phyloP scores from a whole-genome alignment of 2,888 invertebrate species.

The Agelastica alni region DNA sequence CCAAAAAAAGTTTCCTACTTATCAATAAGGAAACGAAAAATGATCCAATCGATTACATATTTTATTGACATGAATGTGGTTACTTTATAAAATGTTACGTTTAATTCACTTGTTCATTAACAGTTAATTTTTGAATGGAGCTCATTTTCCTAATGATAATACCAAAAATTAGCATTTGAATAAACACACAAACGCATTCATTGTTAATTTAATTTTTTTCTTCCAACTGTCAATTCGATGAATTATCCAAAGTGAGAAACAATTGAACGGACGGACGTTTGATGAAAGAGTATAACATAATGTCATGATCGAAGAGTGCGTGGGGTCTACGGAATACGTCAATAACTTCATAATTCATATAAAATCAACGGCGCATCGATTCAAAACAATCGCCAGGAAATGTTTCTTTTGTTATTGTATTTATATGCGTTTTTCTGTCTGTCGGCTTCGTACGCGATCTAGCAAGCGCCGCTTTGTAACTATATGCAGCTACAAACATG shows the following conservation, averaged over 20 bases:
- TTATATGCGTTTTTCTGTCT: constrained; percentile 16
- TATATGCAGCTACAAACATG: too few species aligned
- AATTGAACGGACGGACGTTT: constrained; percentile 14
- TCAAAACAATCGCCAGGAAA: constrained; percentile 29
- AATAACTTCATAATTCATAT: constrained; percentile 34
- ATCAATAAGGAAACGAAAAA: too few species aligned
- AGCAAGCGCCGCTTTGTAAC: constrained; percentile 17
- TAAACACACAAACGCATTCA: background rate
- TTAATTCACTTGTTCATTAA: too few species aligned
- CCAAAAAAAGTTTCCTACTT: too few species aligned
- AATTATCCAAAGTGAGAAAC: background rate
- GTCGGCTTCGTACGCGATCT: constrained; percentile 8
- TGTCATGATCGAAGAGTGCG: constrained; percentile 24
- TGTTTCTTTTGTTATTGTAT: constrained; percentile 23
- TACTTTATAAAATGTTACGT: too few species aligned
- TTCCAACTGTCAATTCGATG: background rate
- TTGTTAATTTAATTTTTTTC: background rate
- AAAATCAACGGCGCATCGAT: constrained; percentile 20
- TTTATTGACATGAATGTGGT: too few species aligned
- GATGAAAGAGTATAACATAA: constrained; percentile 29
- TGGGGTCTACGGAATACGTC: constrained; percentile 27
- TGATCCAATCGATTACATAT: too few species aligned
- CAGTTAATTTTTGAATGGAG: too few species aligned
- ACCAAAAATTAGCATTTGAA: background rate
- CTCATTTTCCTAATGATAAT: too few species aligned